Evolutionary conservation across 2,797 vertebrate species (phyloP).

Genomic region (Gadopsis bispinosus): DNA sequence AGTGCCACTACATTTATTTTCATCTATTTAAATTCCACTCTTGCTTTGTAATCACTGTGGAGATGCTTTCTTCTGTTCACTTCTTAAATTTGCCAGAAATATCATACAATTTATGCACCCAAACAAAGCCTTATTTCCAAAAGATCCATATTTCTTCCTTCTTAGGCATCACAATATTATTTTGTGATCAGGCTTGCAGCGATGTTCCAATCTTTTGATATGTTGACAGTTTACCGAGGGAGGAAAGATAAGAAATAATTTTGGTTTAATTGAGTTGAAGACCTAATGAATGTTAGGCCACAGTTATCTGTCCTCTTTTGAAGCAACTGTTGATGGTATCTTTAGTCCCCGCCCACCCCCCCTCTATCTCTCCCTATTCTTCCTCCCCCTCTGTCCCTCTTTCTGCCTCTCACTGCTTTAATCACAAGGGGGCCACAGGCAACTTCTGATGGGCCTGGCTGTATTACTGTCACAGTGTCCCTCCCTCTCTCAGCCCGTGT

Average conservation of each 20-base stretch:
- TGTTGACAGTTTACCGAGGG: conserved; percentile 73
- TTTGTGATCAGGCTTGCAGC: conserved; percentile 51
- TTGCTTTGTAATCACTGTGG: conserved; percentile 59
- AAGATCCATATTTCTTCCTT: conserved; percentile 1
- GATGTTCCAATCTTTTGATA: conserved; percentile 65
- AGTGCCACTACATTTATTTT: conserved; percentile 65
- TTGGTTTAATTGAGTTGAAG: conserved; percentile 83
- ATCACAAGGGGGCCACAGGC: conserved; percentile 84
- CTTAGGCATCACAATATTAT: conserved; percentile 10
- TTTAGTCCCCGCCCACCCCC: conserved; percentile 26
- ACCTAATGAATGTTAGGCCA: conserved; percentile 78
- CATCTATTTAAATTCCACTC: conserved; percentile 70
- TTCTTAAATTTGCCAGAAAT: conserved; percentile 52
- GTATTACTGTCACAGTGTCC: conserved; percentile 77
- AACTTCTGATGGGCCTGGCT: conserved; percentile 78
- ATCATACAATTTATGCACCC: conserved; percentile 38
- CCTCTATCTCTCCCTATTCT: conserved; percentile 45
- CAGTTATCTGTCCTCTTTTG: conserved; percentile 73
- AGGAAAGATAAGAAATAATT: conserved; percentile 71
- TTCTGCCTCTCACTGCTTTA: conserved; percentile 77
- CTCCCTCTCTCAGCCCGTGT: conserved; percentile 65
- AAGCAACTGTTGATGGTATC: conserved; percentile 81
- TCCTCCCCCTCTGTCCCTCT: conserved; percentile 39
- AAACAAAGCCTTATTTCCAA: conserved; percentile 53
- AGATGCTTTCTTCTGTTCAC: conserved; percentile 39